Evolutionary conservation across 2,888 invertebrate genomes (phyloP).

Genomic region (Sabatieria punctata): DNA sequence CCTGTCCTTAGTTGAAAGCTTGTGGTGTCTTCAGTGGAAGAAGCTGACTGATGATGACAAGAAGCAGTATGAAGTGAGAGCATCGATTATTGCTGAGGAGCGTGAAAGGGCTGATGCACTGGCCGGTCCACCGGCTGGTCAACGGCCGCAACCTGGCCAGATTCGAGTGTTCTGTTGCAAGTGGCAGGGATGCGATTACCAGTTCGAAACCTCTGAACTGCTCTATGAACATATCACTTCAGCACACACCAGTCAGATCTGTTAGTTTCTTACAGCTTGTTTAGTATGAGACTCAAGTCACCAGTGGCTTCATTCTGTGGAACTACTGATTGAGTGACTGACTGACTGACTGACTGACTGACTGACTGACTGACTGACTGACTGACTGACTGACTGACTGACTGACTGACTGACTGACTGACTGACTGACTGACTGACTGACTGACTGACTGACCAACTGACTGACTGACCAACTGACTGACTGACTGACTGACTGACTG

Average conservation of each 20-base stretch:
- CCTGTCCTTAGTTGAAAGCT: not conserved
- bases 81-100: slow-evolving; percentile 54
- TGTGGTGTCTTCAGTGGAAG: slow-evolving; percentile 75
- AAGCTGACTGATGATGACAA: slow-evolving; percentile 69
- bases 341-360: too few species aligned
- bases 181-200: slow-evolving; percentile 80
- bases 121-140: not conserved
- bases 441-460: too few species aligned
- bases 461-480: too few species aligned
- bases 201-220: slow-evolving; percentile 72
- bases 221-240: slow-evolving; percentile 71
- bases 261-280: too few species aligned
- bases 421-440: too few species aligned
- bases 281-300: too few species aligned
- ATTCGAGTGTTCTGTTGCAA: slow-evolving; percentile 57
- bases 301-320: too few species aligned
- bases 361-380: too few species aligned
- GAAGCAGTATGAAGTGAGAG: slow-evolving; percentile 82
- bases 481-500: too few species aligned
- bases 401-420: too few species aligned
- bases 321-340: too few species aligned
- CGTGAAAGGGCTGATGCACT: slow-evolving; percentile 23
- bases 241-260: slow-evolving; percentile 46
- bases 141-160: slow-evolving; percentile 30
- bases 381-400: too few species aligned